phyloP scores from a whole-genome alignment of 2,888 invertebrate species.

The Ametastegia equiseti region DNA sequence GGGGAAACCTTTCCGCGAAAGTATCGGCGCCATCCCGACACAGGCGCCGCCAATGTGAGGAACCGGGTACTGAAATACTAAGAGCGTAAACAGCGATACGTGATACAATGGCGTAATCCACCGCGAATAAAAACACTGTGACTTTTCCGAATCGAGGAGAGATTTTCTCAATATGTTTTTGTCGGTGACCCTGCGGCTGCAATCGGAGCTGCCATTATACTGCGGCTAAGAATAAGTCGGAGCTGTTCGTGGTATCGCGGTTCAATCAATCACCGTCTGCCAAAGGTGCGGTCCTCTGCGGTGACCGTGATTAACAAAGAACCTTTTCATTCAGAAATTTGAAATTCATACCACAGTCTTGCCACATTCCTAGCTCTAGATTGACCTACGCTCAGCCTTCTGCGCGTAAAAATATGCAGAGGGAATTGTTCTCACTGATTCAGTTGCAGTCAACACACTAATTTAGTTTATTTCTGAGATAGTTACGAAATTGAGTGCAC shows the following conservation, averaged over 20 bases:
- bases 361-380: neutral
- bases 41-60: neutral
- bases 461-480: neutral
- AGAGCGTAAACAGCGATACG: neutral
- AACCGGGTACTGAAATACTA: neutral
- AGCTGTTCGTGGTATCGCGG: too few relatives aligned
- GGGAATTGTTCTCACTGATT: neutral
- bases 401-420: neutral
- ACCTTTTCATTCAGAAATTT: neutral
- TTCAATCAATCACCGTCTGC: too few relatives aligned
- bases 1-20: neutral
- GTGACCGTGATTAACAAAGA: neutral
- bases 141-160: too few relatives aligned
- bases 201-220: too few relatives aligned
- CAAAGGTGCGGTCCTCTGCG: neutral
- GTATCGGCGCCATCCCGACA: conserved; percentile 5
- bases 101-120: too few relatives aligned
- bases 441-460: neutral
- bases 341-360: neutral
- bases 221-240: too few relatives aligned
- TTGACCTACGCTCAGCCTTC: neutral
- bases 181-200: too few relatives aligned
- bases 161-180: too few relatives aligned
- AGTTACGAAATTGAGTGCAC: neutral
- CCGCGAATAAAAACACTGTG: too few relatives aligned